Conservation (phyloP, 2,113 vertebrate genomes). For the Hypocryptadius cinnamomeus region DNA sequence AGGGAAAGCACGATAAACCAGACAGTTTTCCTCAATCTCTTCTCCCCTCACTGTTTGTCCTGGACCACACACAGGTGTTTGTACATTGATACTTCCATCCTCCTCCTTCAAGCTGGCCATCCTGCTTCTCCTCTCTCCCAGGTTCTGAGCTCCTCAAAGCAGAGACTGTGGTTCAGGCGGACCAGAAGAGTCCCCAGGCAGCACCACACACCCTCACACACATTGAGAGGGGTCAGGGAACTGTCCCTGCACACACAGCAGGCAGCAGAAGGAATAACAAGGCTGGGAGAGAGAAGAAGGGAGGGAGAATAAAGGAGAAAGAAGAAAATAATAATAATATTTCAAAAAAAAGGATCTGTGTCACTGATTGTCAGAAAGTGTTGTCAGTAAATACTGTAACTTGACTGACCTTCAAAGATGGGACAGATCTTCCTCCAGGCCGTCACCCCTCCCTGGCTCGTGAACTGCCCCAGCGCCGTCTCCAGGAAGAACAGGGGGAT, state of each 20-base stretch:
- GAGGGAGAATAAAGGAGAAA: background rate
- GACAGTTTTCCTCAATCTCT: background rate
- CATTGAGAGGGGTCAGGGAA: background rate
- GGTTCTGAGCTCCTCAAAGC: background rate
- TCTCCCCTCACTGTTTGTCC: background rate
- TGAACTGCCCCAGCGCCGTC: conserved; percentile 87
- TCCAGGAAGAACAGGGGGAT: conserved; percentile 90
- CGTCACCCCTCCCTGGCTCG: conserved; percentile 84
- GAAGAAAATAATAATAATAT: background rate
- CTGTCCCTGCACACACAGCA: background rate
- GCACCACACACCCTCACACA: background rate
- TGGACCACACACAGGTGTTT: background rate
- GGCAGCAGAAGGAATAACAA: background rate
- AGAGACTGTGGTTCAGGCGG: rapidly evolving
- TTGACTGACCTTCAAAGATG: conserved; percentile 82
- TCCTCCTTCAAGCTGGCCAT: background rate
- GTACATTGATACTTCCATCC: background rate
- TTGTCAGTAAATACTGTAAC: background rate
- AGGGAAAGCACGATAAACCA: background rate
- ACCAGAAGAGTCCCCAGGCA: background rate
- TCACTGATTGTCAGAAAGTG: background rate
- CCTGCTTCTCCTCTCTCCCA: background rate
- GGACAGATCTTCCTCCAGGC: conserved; percentile 95
- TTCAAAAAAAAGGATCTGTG: background rate
- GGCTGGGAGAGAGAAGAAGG: background rate